Evolutionary conservation across 1,140 invertebrate genomes (phyloP), one percentile per base, ranked within the genome.

Genomic region (Brachionus paranguensis): DNA sequence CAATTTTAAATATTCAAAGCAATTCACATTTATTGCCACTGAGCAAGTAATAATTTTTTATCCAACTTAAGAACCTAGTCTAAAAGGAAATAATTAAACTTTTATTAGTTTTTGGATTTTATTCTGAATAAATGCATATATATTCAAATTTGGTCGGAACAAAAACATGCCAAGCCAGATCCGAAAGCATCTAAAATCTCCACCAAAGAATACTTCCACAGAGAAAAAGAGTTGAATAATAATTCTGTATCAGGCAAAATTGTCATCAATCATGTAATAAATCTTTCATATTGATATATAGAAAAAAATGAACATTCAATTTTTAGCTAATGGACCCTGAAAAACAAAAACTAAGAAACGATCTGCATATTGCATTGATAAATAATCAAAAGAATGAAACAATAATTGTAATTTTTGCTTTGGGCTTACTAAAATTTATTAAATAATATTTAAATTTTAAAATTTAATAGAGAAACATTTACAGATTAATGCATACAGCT

Each of bases 91-190:
- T 7, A 37, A 37, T 37, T 37, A 0, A 29, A 37, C 4, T 50
- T 84, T 84, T 55, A 27, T 20, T 17, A 83, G 81, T 70, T 70
- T 70, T 43, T 84, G 6, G 65, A 84, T 47, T 84, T 53, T 70
- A 29, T 84, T 17, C 45, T 84, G 20, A 72, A 70, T 20, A 70
- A 72, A 55, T 84, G 45, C 17, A 41, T 84, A 43, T 70, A 53
- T 33, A 84, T 84, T 70, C 81, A 84, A 84, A 43, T 84, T 11
- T 84, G 81, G 81, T 50, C 81, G 1, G 81, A 84, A 43, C 81
- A 84, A 29, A 84, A 84, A 37, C 81, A 84, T 84, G 47, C 64
- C 17, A 84, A 84, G 17, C 60, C 60, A 43, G 65, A 84, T 37
- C 60, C 60, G 20, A 45, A 41, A 20, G 12, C 12, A 45, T 33